A percentile compares a stretch with the other conserved stretches of the same genome.
phyloP scores from a whole-genome alignment of 2,888 invertebrate species.

The Acleris holmiana region DNA sequence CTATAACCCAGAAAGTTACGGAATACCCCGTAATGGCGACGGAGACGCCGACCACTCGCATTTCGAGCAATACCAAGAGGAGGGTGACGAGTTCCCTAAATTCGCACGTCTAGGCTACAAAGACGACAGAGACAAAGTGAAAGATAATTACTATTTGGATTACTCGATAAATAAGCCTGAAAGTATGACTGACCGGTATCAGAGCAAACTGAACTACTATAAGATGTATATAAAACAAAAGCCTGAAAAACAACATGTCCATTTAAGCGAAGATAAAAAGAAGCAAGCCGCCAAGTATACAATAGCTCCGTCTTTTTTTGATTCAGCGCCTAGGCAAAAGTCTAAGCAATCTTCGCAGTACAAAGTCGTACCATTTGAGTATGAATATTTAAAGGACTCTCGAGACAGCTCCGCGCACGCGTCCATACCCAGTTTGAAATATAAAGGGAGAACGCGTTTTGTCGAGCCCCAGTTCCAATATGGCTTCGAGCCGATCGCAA shows the following conservation, averaged over 20 bases:
- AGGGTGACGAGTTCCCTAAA: conserved; percentile 68
- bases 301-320: conserved; percentile 53
- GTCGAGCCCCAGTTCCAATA: conserved; percentile 80
- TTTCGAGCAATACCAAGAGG: conserved; percentile 67
- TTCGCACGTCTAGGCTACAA: conserved; percentile 64
- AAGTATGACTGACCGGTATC: conserved; percentile 60
- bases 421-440: conserved; percentile 60
- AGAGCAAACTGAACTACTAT: conserved; percentile 69
- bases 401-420: conserved; percentile 65
- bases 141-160: conserved; percentile 69
- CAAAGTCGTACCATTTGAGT: conserved; percentile 63
- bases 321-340: conserved; percentile 52
- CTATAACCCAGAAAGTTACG: conserved; percentile 68
- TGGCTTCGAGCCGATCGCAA: conserved; percentile 73
- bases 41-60: conserved; percentile 59
- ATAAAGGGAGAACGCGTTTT: conserved; percentile 65
- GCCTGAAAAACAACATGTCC: conserved; percentile 57
- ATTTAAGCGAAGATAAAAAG: conserved; percentile 49
- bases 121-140: conserved; percentile 66
- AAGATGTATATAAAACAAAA: conserved; percentile 66
- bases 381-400: conserved; percentile 62
- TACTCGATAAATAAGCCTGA: conserved; percentile 69
- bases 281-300: conserved; percentile 61
- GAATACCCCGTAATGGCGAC: conserved; percentile 54
- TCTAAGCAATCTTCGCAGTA: conserved; percentile 61